These are phyloP conservation scores for Ricordea florida DNA, from an alignment of 92 coral and sea anemone genomes.

Conservation along the genomic window DNA sequence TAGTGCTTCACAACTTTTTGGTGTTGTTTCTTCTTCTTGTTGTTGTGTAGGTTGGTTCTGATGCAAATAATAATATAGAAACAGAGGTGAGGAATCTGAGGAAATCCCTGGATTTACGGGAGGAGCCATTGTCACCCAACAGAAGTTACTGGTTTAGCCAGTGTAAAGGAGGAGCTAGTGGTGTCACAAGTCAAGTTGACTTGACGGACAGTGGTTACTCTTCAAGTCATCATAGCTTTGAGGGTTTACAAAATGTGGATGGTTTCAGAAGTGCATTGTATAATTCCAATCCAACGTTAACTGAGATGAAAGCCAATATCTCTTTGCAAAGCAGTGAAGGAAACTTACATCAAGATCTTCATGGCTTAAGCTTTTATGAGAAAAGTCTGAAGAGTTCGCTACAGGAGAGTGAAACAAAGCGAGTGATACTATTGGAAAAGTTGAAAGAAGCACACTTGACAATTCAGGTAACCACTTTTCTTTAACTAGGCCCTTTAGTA, in stretches of 20 bases:
- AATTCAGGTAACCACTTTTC: conserved; percentile 51
- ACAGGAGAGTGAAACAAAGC: conserved; percentile 45
- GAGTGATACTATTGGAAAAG: conserved; percentile 48
- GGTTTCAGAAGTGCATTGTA: not conserved
- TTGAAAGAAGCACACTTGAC: conserved; percentile 64
- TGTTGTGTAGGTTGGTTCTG: conserved; percentile 16
- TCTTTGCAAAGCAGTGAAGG: too few relatives aligned
- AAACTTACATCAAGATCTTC: not conserved
- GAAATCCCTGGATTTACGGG: conserved; percentile 17
- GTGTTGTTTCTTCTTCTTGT: not conserved
- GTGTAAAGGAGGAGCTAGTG: not conserved
- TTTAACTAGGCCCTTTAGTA: too few relatives aligned
- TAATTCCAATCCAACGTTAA: too few relatives aligned
- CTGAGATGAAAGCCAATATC: too few relatives aligned
- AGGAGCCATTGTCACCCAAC: not conserved
- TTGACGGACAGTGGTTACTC: conserved; percentile 39
- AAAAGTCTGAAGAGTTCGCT: conserved; percentile 20
- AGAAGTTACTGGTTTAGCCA: not conserved
- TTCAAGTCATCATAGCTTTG: not conserved
- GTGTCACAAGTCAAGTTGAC: not conserved
- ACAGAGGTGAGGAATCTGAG: conserved; percentile 31
- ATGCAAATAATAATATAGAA: not conserved
- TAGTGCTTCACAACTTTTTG: not conserved
- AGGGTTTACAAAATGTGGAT: not conserved
- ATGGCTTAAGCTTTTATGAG: conserved; percentile 11